These are phyloP conservation scores for Champsocephalus gunnari DNA, from an alignment of 2,797 vertebrate genomes.

Conservation along the genomic window DNA sequence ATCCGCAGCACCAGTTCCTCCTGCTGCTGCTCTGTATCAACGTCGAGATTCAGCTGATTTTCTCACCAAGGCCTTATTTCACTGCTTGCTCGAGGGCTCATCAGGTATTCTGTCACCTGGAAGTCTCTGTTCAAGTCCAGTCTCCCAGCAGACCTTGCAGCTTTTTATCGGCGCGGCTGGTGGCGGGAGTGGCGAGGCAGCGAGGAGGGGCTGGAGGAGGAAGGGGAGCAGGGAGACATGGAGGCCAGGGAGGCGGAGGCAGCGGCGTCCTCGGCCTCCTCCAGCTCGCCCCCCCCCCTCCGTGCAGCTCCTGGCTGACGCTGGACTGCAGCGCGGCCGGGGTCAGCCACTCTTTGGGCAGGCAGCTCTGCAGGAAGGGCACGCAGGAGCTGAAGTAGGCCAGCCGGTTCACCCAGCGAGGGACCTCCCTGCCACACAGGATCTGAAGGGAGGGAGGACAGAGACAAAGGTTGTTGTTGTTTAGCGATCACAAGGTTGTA, in stretches of 20 bases:
- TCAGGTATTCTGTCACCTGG: conserved; percentile 2
- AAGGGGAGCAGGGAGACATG: conserved; percentile 74
- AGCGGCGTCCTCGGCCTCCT: conserved; percentile 91
- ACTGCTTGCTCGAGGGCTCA: conserved; percentile 12
- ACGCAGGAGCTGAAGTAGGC: conserved; percentile 99
- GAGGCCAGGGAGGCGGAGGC: conserved; percentile 84
- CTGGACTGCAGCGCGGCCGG: conserved; percentile 97
- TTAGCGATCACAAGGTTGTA: background rate
- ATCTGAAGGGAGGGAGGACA: conserved; percentile 83
- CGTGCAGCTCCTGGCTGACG: conserved; percentile 96
- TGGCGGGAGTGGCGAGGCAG: conserved; percentile 82
- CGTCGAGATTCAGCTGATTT: conserved; percentile 17
- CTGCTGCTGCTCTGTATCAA: conserved; percentile 5
- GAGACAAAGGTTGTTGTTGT: background rate
- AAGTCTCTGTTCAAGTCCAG: conserved; percentile 24
- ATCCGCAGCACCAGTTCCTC: conserved; percentile 24
- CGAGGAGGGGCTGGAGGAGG: conserved; percentile 71
- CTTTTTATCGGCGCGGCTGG: conserved; percentile 76
- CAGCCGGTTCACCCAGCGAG: conserved; percentile 98
- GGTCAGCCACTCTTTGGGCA: conserved; percentile 99
- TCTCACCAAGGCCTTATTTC: conserved; percentile 22
- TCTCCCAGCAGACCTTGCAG: background rate
- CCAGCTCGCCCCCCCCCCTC: conserved; percentile 88
- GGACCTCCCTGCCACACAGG: conserved; percentile 97
- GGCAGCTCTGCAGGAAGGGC: conserved; percentile 98